These are phyloP conservation scores for Brevimyrus niger DNA, from an alignment of 2,113 vertebrate genomes.

Conservation along the genomic window DNA sequence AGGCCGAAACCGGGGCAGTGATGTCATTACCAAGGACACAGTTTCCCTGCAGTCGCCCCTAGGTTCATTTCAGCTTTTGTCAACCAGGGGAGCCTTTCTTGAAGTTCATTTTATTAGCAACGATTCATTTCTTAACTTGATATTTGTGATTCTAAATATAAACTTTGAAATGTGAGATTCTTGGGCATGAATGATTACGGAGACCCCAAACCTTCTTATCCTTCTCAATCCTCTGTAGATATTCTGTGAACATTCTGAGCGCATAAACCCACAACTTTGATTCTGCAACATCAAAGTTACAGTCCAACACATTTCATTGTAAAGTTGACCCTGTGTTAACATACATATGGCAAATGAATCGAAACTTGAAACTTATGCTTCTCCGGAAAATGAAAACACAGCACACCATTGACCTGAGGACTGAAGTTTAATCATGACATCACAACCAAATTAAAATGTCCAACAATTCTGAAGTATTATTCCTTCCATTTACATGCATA, in stretches of 20 bases:
- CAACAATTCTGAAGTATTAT: conserved; percentile 99
- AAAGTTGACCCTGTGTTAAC: too few species aligned
- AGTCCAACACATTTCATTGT: too few species aligned
- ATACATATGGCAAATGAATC: too few species aligned
- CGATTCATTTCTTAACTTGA: neutral
- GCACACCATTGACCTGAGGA: conserved; percentile 65
- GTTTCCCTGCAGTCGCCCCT: neutral
- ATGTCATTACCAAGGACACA: neutral
- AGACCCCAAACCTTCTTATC: neutral
- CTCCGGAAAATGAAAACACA: conserved; percentile 45
- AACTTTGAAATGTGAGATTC: neutral
- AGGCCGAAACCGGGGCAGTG: neutral
- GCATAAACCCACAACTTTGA: neutral
- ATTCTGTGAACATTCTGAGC: neutral
- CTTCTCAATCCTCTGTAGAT: neutral
- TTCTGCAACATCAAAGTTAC: neutral
- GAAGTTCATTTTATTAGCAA: neutral
- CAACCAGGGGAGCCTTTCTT: neutral
- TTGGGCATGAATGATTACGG: neutral
- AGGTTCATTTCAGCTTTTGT: neutral
- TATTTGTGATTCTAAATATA: neutral
- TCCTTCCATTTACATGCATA: conserved; percentile 99
- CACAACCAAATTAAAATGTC: conserved; percentile 84
- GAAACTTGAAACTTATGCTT: neutral
- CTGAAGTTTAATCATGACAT: conserved; percentile 77